Evolutionary conservation across 1,140 invertebrate species (phyloP).

Genomic region (Neoseiulus cucumeris): DNA sequence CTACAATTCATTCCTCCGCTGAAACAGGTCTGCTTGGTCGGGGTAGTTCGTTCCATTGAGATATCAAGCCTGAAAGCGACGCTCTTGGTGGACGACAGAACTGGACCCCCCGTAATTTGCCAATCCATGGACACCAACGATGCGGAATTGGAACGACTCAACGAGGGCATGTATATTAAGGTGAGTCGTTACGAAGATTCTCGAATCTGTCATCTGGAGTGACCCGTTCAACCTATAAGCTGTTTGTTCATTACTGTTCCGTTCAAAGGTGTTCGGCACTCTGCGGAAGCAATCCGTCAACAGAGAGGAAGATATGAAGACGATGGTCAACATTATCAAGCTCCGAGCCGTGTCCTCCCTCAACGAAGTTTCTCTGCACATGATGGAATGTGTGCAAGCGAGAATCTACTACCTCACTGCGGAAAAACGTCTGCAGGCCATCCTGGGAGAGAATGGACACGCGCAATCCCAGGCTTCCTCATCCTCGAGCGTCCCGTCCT

Average conservation of each 20-base stretch:
- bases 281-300: conserved; percentile 2
- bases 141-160: background rate
- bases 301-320: background rate
- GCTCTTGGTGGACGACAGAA: background rate
- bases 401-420: background rate
- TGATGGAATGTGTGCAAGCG: background rate
- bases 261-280: background rate
- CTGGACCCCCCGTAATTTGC: background rate
- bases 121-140: background rate
- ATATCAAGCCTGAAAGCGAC: background rate
- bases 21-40: background rate
- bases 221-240: background rate
- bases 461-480: too few species aligned
- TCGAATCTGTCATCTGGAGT: background rate
- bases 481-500: too few species aligned
- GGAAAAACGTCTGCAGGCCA: background rate
- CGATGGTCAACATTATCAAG: background rate
- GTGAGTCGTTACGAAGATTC: background rate
- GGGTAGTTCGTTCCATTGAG: background rate
- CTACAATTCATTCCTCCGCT: too few species aligned
- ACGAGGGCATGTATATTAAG: conserved; percentile 1
- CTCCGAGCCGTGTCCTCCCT: background rate
- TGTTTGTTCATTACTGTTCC: background rate
- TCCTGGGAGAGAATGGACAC: background rate
- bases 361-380: background rate